Evolutionary conservation across 2,888 invertebrate species (phyloP), one percentile per base, ranked within the genome.

Genomic region (Plebejus melissa): DNA sequence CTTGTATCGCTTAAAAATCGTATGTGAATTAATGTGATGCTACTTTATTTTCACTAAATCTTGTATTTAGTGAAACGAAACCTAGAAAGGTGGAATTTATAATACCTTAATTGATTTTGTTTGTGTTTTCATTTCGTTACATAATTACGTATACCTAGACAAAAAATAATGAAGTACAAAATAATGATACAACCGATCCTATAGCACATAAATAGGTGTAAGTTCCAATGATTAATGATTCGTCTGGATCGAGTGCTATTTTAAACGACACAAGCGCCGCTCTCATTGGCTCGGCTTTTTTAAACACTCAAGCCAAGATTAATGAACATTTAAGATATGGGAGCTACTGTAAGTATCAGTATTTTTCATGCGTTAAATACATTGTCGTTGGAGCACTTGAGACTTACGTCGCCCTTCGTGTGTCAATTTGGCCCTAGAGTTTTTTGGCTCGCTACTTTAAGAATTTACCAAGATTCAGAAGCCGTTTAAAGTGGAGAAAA

Each of bases 271-370:
- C 80, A 81, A 80, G 80, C 80, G 77, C 82, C 77, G 81, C 81
- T 87, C 84, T 82, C 81, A 91, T 92, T 92, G 91, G 93, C 85
- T 76, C 76, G 86, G 87, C 89, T 89, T 89, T 90, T 84, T 87
- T 87, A 88, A 87, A 90, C 87, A 89, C 88, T 86, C 87, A 84
- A 90, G 90, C 88, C 84, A 86, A 88, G 87, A 86, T 89, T 90
- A 87, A 91, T 88, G 89, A 88, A 92, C 91, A 90, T 82, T 83
- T 87, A 87, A 90, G 89, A 87, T 86, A 83, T 83, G 85, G 82
- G 83, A 85, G 88, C 90, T 90, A 87, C 90, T 81, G 87, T 82
- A 83, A 90, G 88, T 83, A 85, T 82, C 80, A 78, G 77, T 80
- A 89, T 91, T 85, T 87, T 88, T 91, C 88, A 88, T 84, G 79